These are phyloP conservation scores for Microctonus brassicae DNA, from an alignment of 2,888 invertebrate species.

Conservation along the genomic window DNA sequence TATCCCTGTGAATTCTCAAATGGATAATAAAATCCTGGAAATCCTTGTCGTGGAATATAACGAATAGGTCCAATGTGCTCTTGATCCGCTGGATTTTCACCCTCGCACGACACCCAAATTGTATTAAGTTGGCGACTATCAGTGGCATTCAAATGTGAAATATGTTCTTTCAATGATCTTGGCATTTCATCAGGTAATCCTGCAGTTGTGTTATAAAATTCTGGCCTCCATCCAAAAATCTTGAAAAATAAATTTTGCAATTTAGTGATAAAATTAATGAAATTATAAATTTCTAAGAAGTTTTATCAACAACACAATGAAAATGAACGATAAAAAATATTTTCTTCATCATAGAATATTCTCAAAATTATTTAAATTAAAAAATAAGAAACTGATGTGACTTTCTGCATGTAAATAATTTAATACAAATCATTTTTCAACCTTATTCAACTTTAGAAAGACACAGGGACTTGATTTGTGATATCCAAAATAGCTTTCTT, in stretches of 20 bases:
- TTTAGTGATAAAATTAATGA: too few relatives aligned
- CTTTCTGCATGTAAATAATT: too few relatives aligned
- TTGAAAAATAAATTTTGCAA: too few relatives aligned
- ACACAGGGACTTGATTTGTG: constrained; percentile 94
- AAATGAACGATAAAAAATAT: too few relatives aligned
- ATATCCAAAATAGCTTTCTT: constrained; percentile 90
- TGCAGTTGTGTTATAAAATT: constrained; percentile 81
- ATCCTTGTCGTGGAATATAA: constrained; percentile 86
- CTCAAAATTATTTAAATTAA: too few relatives aligned
- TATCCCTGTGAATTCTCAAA: constrained; percentile 89
- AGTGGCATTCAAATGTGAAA: constrained; percentile 72
- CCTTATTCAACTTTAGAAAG: constrained; percentile 94
- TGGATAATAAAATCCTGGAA: constrained; percentile 92
- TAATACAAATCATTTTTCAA: too few relatives aligned
- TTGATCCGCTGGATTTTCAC: constrained; percentile 92
- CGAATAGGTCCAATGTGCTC: constrained; percentile 91
- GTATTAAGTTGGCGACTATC: constrained; percentile 77
- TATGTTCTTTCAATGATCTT: constrained; percentile 77
- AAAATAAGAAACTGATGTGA: constrained; percentile 41
- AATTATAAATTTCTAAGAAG: too few relatives aligned
- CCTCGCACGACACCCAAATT: constrained; percentile 94
- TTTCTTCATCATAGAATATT: too few relatives aligned
- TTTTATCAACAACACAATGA: too few relatives aligned
- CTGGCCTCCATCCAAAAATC: constrained; percentile 92
- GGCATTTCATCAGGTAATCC: constrained; percentile 82